Conservation (phyloP, 2,113 vertebrate species). For the Cryptomyrus ogoouensis region DNA sequence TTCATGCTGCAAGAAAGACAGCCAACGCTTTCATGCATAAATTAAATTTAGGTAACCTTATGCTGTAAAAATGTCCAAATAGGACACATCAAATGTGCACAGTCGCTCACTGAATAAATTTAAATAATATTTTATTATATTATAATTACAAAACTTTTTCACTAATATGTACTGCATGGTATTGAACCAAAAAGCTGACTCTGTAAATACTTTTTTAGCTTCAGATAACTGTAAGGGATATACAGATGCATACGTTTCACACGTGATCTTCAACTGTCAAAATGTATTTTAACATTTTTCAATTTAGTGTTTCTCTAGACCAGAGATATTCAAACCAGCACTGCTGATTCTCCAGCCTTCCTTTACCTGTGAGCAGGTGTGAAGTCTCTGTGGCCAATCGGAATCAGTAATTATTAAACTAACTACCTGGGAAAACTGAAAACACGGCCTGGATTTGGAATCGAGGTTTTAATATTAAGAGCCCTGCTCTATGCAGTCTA, state of each 20-base stretch:
- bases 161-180: neutral
- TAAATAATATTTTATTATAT: too few relatives aligned
- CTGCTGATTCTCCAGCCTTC: too few relatives aligned
- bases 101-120: neutral
- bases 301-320: neutral
- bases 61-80: neutral
- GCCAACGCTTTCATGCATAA: neutral
- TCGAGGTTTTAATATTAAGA: too few relatives aligned
- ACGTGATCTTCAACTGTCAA: neutral
- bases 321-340: too few relatives aligned
- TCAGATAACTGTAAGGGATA: neutral
- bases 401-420: too few relatives aligned
- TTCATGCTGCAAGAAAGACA: neutral
- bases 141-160: neutral
- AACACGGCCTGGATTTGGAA: too few relatives aligned
- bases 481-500: neutral
- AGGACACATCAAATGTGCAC: neutral
- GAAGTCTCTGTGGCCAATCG: too few relatives aligned
- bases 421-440: too few relatives aligned
- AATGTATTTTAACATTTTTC: neutral
- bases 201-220: neutral
- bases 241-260: neutral
- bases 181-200: neutral
- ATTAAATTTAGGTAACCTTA: neutral
- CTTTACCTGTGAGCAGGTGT: too few relatives aligned